Evolutionary conservation across 2,797 vertebrate genomes (phyloP).

Genomic region (Neosilurus hyrtlii): DNA sequence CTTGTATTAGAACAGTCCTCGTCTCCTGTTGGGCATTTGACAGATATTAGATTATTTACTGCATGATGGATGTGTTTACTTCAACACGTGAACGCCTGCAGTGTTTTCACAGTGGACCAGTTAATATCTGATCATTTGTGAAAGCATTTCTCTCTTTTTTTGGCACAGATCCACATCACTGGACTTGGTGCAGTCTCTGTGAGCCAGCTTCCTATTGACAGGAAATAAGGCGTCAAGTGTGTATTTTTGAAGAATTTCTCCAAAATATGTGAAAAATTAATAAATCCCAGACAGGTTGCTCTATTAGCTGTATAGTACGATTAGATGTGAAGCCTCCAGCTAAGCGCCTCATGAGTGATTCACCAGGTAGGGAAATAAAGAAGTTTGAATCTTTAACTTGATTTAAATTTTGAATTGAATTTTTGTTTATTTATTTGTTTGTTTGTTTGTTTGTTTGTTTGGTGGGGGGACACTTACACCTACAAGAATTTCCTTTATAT

Average conservation of each 20-base stretch:
- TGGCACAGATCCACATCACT: conserved; percentile 22
- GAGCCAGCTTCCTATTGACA: neutral
- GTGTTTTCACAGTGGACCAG: conserved; percentile 50
- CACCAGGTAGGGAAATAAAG: neutral
- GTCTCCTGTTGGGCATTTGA: conserved; percentile 48
- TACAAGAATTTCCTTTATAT: neutral
- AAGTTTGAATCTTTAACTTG: too few relatives aligned
- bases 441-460: too few relatives aligned
- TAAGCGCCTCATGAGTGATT: neutral
- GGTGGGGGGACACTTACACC: neutral
- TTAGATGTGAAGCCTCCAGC: neutral
- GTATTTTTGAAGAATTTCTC: neutral
- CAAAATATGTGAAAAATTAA: neutral
- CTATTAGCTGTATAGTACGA: too few relatives aligned
- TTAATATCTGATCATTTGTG: conserved; percentile 46
- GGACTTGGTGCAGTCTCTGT: conserved; percentile 16
- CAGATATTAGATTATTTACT: conserved; percentile 63
- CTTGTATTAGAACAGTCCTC: conserved; percentile 53
- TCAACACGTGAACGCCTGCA: conserved; percentile 58
- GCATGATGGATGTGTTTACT: conserved; percentile 72
- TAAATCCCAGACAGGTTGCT: neutral
- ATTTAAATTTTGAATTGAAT: too few relatives aligned
- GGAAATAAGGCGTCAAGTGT: neutral
- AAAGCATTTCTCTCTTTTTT: conserved; percentile 41
- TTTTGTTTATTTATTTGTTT: too few relatives aligned